Evolutionary conservation across 1,140 invertebrate species (phyloP).

Genomic region (Brachionus rotundiformis): DNA sequence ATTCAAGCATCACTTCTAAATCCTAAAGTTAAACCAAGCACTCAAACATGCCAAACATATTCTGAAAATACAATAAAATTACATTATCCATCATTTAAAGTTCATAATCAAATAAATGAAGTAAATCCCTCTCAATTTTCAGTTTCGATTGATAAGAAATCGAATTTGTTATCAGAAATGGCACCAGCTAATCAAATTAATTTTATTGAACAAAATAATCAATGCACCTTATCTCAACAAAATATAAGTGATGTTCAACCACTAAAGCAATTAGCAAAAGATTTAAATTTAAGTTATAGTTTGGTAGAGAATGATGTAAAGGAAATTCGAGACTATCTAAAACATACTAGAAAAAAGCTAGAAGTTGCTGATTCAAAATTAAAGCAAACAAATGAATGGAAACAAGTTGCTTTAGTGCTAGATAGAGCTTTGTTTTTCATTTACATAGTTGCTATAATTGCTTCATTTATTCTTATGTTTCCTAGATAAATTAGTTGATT

Average conservation of each 20-base stretch:
- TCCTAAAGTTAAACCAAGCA: not conserved
- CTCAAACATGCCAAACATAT: no score
- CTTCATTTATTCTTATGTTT: conserved; percentile 62
- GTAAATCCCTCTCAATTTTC: no score
- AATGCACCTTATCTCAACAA: not conserved
- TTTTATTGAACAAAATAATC: no score
- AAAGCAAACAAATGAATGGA: conserved; percentile 59
- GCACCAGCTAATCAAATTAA: no score
- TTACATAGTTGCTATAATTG: conserved; percentile 59
- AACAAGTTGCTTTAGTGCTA: conserved; percentile 60
- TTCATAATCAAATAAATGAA: no score
- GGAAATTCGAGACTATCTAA: conserved; percentile 51
- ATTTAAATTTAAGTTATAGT: conserved; percentile 44
- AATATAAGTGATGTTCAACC: not conserved
- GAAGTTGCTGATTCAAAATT: conserved; percentile 42
- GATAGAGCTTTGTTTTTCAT: conserved; percentile 62
- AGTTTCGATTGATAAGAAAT: no score
- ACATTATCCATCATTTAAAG: no score
- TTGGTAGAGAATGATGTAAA: conserved; percentile 51
- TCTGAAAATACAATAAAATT: no score
- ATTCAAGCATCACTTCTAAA: no score
- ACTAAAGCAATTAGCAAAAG: not conserved
- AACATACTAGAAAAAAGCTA: conserved; percentile 32
- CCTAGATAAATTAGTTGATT: conserved; percentile 53
- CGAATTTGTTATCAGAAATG: no score